phyloP scores from a whole-genome alignment of 2,113 vertebrate genomes.

The Junco hyemalis region DNA sequence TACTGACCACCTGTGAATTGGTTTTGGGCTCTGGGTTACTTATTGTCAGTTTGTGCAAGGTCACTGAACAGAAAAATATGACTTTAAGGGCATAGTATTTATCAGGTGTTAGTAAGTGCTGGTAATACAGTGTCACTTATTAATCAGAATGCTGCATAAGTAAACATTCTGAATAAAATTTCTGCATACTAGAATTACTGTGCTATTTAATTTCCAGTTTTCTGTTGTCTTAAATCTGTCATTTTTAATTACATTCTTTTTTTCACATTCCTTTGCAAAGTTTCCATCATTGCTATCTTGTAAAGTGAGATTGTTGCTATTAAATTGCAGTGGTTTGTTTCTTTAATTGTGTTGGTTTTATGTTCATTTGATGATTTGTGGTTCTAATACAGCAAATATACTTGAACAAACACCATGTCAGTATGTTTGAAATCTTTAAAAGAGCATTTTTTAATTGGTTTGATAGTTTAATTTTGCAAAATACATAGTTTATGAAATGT shows the following conservation, averaged over 20 bases:
- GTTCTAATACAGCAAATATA: not conserved
- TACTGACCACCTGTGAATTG: not conserved
- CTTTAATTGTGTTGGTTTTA: slow-evolving; percentile 29
- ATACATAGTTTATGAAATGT: not conserved
- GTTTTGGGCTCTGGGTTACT: not conserved
- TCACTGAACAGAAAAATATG: not conserved
- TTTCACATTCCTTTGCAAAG: slow-evolving; percentile 22
- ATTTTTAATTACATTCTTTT: not conserved
- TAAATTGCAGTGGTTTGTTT: slow-evolving; percentile 57
- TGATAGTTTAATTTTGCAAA: not conserved
- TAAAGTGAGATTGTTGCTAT: slow-evolving; percentile 57
- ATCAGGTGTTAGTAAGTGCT: not conserved
- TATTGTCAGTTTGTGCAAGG: not conserved
- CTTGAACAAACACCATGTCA: not conserved
- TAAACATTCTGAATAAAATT: slow-evolving; percentile 5
- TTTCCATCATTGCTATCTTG: not conserved
- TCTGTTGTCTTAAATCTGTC: slow-evolving; percentile 24
- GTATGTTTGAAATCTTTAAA: not conserved
- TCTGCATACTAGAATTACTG: not conserved
- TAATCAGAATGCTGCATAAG: not conserved
- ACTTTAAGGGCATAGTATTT: slow-evolving; percentile 1
- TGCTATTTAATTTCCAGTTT: slow-evolving; percentile 28
- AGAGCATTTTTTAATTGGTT: not conserved
- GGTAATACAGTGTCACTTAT: not conserved
- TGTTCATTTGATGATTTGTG: not conserved